Percentiles rank a stretch among this genome's conserved stretches.
Conservation (phyloP, 2,113 vertebrate species). For the Rhinoptilus africanus region DNA sequence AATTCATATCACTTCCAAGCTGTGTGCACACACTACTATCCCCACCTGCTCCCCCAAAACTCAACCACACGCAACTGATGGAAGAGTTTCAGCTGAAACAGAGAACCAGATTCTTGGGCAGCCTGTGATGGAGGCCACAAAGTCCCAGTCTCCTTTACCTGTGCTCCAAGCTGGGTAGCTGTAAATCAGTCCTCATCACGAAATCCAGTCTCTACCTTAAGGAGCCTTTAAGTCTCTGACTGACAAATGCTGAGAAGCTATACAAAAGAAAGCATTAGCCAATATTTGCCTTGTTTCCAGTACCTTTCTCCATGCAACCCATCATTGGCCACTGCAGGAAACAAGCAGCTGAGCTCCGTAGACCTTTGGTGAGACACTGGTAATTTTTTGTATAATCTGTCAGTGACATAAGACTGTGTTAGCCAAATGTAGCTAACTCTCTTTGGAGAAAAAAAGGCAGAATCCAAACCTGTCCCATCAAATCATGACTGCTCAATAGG, state of each 20-base stretch:
- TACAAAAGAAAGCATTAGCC: background rate
- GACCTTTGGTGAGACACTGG: background rate
- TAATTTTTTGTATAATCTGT: background rate
- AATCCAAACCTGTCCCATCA: rapidly evolving
- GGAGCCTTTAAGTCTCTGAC: background rate
- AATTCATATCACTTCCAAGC: constrained; percentile 60
- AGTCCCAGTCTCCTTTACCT: background rate
- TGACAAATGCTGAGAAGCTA: background rate
- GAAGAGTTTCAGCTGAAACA: background rate
- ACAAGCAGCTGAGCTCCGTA: background rate
- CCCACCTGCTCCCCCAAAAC: background rate
- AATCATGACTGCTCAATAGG: background rate
- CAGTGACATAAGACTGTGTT: background rate
- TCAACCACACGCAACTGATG: background rate
- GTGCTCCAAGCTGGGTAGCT: background rate
- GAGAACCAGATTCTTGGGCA: background rate
- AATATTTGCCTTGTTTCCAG: background rate
- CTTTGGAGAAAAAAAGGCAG: background rate
- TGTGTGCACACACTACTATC: constrained; percentile 32
- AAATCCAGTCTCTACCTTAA: background rate
- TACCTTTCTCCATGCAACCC: background rate
- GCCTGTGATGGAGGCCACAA: background rate
- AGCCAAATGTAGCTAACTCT: background rate
- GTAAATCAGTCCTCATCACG: background rate
- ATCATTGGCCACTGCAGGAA: background rate